These are phyloP conservation scores for Montifringilla adamsi DNA, from an alignment of 2,113 vertebrate species.

Conservation along the genomic window DNA sequence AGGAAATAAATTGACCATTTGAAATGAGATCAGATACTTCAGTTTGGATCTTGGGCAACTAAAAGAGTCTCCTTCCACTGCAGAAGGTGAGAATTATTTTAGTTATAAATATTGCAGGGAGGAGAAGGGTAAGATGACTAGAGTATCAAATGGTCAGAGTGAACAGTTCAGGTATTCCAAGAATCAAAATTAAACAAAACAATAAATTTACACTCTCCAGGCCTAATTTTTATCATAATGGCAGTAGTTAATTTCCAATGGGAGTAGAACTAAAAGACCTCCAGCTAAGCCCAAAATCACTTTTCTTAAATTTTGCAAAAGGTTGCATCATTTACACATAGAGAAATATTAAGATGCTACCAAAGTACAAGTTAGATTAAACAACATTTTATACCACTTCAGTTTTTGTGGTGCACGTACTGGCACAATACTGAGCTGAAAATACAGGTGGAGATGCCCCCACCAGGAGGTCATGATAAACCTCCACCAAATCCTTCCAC, in stretches of 20 bases:
- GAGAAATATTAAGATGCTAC: not conserved
- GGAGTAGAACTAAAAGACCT: not conserved
- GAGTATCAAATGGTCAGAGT: not conserved
- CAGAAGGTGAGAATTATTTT: not conserved
- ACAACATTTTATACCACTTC: not conserved
- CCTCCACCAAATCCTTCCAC: not conserved
- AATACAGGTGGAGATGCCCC: not conserved
- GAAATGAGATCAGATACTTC: constrained; percentile 59
- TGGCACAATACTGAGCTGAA: not conserved
- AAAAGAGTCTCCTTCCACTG: not conserved
- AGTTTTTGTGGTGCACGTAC: not conserved
- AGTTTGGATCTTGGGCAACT: not conserved
- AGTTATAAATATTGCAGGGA: constrained; percentile 24
- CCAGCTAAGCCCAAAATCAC: not conserved
- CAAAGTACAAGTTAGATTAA: not conserved
- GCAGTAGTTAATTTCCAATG: not conserved
- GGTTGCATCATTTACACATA: not conserved
- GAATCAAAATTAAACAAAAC: not conserved
- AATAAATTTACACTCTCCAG: not conserved
- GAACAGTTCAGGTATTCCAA: not conserved
- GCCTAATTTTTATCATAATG: not conserved
- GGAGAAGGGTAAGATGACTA: not conserved
- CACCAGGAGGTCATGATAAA: not conserved
- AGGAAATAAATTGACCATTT: constrained; percentile 58
- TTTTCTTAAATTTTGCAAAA: not conserved